phyloP scores from a whole-genome alignment of 2,797 vertebrate genomes.

The Premnoplex brunnescens region DNA sequence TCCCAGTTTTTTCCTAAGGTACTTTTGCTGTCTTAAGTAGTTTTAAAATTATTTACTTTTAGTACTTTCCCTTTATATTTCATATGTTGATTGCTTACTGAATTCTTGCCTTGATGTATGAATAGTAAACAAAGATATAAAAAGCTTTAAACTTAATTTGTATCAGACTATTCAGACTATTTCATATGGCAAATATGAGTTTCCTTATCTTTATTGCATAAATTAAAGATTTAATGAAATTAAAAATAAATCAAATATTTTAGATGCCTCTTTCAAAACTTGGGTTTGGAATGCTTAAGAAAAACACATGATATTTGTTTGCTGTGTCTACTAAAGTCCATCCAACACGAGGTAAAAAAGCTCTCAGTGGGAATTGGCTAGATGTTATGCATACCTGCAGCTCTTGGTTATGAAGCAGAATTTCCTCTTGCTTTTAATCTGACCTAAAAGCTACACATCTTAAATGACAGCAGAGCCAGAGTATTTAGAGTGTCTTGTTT shows the following conservation, averaged over 20 bases:
- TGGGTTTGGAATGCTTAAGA: not conserved
- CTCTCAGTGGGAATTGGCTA: not conserved
- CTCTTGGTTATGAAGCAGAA: not conserved
- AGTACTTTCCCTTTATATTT: constrained; percentile 47
- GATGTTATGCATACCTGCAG: not conserved
- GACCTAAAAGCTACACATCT: not conserved
- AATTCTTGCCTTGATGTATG: constrained; percentile 41
- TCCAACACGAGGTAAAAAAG: not conserved
- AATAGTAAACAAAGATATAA: constrained; percentile 56
- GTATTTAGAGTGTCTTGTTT: not conserved
- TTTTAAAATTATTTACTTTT: constrained; percentile 53
- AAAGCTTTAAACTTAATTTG: constrained; percentile 56
- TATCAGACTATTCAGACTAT: not conserved
- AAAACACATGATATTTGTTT: not conserved
- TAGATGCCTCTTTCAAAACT: not conserved
- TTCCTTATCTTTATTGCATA: not conserved
- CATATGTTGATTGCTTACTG: constrained; percentile 36
- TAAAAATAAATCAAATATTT: not conserved
- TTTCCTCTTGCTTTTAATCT: not conserved
- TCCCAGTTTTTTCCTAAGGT: constrained; percentile 53
- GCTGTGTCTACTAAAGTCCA: not conserved
- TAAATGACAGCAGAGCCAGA: not conserved
- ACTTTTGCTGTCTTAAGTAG: constrained; percentile 58
- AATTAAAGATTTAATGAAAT: not conserved
- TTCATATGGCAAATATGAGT: not conserved